Conservation (phyloP, 2,797 vertebrate species). For the Ispidina lecontei region DNA sequence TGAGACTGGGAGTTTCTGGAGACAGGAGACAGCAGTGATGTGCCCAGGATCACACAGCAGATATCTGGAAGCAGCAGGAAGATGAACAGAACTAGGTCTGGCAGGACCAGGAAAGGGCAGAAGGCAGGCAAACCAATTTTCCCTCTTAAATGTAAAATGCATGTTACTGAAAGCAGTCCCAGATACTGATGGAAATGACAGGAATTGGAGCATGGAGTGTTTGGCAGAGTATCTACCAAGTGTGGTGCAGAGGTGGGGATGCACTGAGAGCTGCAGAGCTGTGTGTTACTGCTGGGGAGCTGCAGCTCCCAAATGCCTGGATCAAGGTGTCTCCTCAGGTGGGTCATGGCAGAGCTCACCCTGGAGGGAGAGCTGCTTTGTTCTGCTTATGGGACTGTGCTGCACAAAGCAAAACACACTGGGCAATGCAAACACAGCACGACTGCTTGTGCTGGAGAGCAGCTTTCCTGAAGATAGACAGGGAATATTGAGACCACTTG, state of each 20-base stretch:
- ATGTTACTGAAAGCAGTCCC: not conserved
- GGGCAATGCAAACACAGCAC: not conserved
- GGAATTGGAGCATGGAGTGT: not conserved
- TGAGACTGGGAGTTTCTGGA: not conserved
- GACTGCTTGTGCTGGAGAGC: not conserved
- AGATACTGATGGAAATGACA: not conserved
- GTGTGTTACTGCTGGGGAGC: not conserved
- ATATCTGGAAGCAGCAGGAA: not conserved
- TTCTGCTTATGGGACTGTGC: fast-evolving
- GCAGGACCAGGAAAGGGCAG: not conserved
- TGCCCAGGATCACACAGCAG: not conserved
- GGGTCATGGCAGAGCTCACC: not conserved
- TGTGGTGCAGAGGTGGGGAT: not conserved
- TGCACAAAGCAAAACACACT: not conserved
- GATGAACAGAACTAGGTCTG: not conserved
- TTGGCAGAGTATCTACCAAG: not conserved
- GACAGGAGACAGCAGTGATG: fast-evolving
- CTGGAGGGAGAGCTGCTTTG: not conserved
- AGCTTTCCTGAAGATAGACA: not conserved
- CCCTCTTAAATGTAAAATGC: not conserved
- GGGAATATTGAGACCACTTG: not conserved
- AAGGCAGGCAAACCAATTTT: not conserved
- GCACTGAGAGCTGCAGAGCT: not conserved
- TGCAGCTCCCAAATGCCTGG: not conserved
- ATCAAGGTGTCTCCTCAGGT: not conserved